Evolutionary conservation across 2,888 invertebrate species (phyloP), one percentile per base, ranked within the genome.

Genomic region (Athetis lepigone): DNA sequence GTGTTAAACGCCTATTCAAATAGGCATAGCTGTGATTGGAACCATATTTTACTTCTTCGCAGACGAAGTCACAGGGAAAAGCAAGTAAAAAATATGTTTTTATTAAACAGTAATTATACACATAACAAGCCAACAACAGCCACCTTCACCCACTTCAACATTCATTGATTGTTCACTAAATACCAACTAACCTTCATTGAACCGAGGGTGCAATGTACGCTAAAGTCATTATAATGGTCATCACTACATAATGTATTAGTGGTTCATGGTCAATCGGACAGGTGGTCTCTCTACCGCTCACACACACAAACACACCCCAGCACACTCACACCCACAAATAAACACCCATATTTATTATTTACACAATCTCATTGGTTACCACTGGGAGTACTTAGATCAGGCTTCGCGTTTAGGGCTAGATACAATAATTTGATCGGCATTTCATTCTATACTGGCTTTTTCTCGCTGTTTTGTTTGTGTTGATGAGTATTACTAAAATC

Each of bases 231-330:
- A 69, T 58, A 23, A 55, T 51, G 46, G 49, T 27, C 63, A 68
- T 75, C 60, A 55, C 8, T 63, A 50, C 54, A 63, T 71, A 60
- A 63, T 63, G 27, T 43, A 51, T 57, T 33, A 42, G 36, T 40
- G 36, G 68, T 68, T 72, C 71, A 73, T 16, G 74, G 74, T 5
- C 71, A 62, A 51, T 57, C 51, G 18, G 58, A 72, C 71, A 69
- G 68, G 71, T 73, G 74, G 69, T 51, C 54, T 33, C 4, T 42
- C 50, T 23, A 29, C 11, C 29, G 29, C 2, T 29, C 11, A 33
- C 13, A 33, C 33, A 33, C 33, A 33, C 13, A 8, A 7, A 2
- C 27, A 29, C 29, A 29, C 29, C 29, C 7, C 29, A 2, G 9
- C 29, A 29, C 11, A 29, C 29, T 2, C 11, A 29, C 29, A 2